Percentiles rank a stretch among this genome's conserved stretches.
These are phyloP conservation scores for Zootoca vivipara DNA, from an alignment of 2,113 vertebrate genomes.

Conservation along the genomic window DNA sequence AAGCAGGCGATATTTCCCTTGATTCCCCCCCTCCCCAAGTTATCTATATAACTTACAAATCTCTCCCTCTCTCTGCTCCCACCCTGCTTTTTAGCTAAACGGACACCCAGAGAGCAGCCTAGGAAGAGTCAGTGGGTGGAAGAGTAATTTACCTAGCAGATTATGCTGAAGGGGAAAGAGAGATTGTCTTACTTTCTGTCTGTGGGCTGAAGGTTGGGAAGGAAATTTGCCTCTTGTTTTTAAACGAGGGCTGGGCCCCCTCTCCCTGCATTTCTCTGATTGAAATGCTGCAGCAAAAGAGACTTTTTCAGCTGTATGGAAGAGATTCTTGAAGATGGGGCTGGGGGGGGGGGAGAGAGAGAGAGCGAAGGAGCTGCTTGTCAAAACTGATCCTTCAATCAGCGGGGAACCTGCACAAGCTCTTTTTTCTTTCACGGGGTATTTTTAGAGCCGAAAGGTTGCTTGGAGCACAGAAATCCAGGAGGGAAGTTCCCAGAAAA, in stretches of 20 bases:
- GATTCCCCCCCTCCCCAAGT: no score
- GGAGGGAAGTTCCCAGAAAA: background rate
- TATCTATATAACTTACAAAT: background rate
- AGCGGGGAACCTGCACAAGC: background rate
- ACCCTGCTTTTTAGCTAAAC: background rate
- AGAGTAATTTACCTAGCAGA: slow-evolving; percentile 11
- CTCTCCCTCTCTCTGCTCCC: no score
- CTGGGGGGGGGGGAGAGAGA: background rate
- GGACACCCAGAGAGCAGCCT: background rate
- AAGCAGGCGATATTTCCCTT: background rate
- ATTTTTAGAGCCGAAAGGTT: background rate
- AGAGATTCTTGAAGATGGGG: background rate
- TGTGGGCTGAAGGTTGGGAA: background rate
- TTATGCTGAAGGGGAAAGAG: background rate
- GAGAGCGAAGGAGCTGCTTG: background rate
- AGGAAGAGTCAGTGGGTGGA: background rate
- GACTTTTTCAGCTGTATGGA: background rate
- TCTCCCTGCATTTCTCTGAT: background rate
- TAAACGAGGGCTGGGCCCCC: background rate
- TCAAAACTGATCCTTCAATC: background rate
- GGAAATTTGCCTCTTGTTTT: background rate
- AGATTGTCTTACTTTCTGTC: background rate
- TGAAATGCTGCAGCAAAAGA: background rate
- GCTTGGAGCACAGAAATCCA: background rate
- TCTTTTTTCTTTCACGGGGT: background rate